Conservation (phyloP, 2,888 invertebrate genomes). For the Tenthredo amoena region DNA sequence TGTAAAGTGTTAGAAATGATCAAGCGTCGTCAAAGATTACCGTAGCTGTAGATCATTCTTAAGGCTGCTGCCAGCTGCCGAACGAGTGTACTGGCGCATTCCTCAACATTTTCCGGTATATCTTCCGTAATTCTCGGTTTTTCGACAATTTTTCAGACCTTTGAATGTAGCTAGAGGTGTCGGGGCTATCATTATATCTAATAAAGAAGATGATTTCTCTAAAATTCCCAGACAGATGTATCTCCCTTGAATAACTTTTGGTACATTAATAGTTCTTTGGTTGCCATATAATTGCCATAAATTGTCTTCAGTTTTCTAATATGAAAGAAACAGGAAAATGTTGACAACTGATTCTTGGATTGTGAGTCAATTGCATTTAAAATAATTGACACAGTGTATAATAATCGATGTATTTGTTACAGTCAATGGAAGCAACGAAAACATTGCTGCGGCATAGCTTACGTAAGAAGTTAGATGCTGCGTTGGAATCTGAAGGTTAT, state of each 20-base stretch:
- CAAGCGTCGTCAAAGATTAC: too few relatives aligned
- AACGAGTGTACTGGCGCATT: too few relatives aligned
- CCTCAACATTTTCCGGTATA: too few relatives aligned
- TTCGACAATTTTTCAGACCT: too few relatives aligned
- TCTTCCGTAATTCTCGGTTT: too few relatives aligned
- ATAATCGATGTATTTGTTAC: conserved; percentile 57
- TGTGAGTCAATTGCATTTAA: not conserved
- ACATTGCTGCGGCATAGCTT: conserved; percentile 81
- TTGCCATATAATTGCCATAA: not conserved
- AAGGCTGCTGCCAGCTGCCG: too few relatives aligned
- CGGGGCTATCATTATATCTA: too few relatives aligned
- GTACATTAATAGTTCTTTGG: not conserved
- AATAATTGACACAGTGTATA: not conserved
- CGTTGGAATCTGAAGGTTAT: conserved; percentile 85
- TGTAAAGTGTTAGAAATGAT: too few relatives aligned
- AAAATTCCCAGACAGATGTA: not conserved
- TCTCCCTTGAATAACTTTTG: not conserved
- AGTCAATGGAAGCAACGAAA: conserved; percentile 84
- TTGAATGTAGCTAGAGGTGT: too few relatives aligned
- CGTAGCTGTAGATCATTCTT: too few relatives aligned
- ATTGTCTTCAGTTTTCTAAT: not conserved
- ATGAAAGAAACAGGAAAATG: not conserved
- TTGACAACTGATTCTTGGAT: not conserved
- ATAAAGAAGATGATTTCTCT: too few relatives aligned
- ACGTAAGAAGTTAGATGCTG: conserved; percentile 80